These are phyloP conservation scores for Anoplopoma fimbria DNA, from an alignment of 2,113 vertebrate species.

Conservation along the genomic window DNA sequence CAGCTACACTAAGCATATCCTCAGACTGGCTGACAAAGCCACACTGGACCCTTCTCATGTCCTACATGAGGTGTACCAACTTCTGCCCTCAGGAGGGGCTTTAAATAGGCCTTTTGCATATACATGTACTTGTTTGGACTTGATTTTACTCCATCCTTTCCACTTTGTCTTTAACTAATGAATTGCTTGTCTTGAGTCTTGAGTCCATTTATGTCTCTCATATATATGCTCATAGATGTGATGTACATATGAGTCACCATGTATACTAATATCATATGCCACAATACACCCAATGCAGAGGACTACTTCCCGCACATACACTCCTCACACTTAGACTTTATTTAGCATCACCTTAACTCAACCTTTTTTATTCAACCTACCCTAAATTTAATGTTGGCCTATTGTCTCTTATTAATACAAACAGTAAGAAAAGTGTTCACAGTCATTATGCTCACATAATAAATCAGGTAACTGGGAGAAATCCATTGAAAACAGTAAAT, in stretches of 20 bases:
- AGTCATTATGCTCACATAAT: conserved; percentile 14
- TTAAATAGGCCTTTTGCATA: neutral
- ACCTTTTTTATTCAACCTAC: neutral
- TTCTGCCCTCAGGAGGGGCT: neutral
- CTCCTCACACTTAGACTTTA: neutral
- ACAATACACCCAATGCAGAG: neutral
- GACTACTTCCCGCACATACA: neutral
- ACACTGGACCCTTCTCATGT: neutral
- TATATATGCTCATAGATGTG: neutral
- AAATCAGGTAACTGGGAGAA: neutral
- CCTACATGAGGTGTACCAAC: neutral
- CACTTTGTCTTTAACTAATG: neutral
- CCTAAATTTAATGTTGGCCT: neutral
- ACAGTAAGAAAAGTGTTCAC: neutral
- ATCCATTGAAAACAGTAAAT: conserved; percentile 36
- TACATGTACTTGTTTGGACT: neutral
- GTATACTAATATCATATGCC: neutral
- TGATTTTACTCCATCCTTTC: neutral
- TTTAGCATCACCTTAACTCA: neutral
- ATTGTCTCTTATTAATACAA: neutral
- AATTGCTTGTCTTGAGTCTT: neutral
- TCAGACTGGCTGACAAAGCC: neutral
- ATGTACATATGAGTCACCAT: neutral
- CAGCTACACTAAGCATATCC: too few relatives aligned
- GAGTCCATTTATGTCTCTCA: neutral